Evolutionary conservation across 2,888 invertebrate species (phyloP), one percentile per base, ranked within the genome.

Genomic region (Cephus rjabovi): DNA sequence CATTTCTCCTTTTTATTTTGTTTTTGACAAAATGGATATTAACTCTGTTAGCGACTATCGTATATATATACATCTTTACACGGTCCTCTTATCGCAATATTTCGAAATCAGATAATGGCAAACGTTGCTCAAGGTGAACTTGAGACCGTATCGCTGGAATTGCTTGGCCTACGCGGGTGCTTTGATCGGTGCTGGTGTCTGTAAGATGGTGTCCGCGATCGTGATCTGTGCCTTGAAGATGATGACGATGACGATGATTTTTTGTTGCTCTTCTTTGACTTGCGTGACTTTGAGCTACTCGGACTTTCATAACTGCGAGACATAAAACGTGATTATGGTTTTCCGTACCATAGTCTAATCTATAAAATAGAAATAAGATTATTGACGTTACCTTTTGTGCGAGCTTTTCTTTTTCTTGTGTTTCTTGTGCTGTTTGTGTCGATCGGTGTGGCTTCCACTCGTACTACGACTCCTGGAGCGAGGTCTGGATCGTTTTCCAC

Each of bases 321-420:
- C 11, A 6, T 70, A 30, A 30, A 11, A 3, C 34, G 34, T 34
- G 34, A 34, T 34, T 34, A 71, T 12, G 73, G 68, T n/a, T n/a
- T 37, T n/a, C 11, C 9, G 4, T 33, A 73, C 6, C 31, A 15
- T 34, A 23, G 31, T 34, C 12, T 34, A 40, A 9, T 9, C 56
- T 9, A 9, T 23, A 23, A 9, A 56, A 56, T 73, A 76, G 9
- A 23, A 71, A 71, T 30, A 23, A 11, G 9, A 31, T 35, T 23
- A 4, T 35, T 73, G 34, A 33, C 37, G 77, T 85, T 86, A 93
- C 93, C 93, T 92, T 90, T 92, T 93, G 83, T 92, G 92, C 4
- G 92, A 91, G 80, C 91, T 93, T 81, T 93, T 93, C 87, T 92
- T 93, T 82, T 92, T 93, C 79, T 91, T 91, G 68, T 90, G 90